Evolutionary conservation across 2,797 vertebrate genomes (phyloP).

Genomic region (Gambelia wislizenii): DNA sequence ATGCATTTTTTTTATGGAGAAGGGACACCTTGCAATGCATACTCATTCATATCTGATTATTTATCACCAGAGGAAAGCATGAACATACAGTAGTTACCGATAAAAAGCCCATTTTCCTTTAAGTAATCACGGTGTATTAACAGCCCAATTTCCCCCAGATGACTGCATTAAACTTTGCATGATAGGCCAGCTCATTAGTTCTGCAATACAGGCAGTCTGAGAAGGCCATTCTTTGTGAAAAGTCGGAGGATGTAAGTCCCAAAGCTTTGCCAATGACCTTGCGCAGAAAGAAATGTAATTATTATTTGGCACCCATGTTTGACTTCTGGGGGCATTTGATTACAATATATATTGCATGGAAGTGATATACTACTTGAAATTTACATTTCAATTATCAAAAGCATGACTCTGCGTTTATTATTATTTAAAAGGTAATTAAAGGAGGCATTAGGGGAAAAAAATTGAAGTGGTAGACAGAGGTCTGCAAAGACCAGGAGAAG

Average conservation of each 20-base stretch:
- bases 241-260: slow-evolving; percentile 3
- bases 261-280: slow-evolving; percentile 56
- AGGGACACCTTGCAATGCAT: background rate
- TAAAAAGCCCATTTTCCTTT: slow-evolving; percentile 51
- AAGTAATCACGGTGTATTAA: slow-evolving; percentile 64
- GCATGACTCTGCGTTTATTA: slow-evolving; percentile 61
- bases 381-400: slow-evolving; percentile 59
- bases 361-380: slow-evolving; percentile 59
- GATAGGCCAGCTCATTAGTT: slow-evolving; percentile 42
- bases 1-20: background rate
- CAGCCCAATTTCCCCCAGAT: slow-evolving; percentile 36
- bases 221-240: slow-evolving; percentile 30
- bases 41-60: slow-evolving; percentile 16
- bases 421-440: slow-evolving; percentile 53
- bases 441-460: slow-evolving; percentile 49
- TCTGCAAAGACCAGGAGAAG: slow-evolving; percentile 42
- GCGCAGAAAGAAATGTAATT: slow-evolving; percentile 58
- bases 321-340: slow-evolving; percentile 52
- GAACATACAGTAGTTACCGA: slow-evolving; percentile 14
- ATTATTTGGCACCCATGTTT: slow-evolving; percentile 46
- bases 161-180: slow-evolving; percentile 59
- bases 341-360: slow-evolving; percentile 56
- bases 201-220: slow-evolving; percentile 21
- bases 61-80: background rate
- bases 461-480: slow-evolving; percentile 45